phyloP scores from a whole-genome alignment of 2,888 invertebrate genomes.

The Apotomis betuletana region DNA sequence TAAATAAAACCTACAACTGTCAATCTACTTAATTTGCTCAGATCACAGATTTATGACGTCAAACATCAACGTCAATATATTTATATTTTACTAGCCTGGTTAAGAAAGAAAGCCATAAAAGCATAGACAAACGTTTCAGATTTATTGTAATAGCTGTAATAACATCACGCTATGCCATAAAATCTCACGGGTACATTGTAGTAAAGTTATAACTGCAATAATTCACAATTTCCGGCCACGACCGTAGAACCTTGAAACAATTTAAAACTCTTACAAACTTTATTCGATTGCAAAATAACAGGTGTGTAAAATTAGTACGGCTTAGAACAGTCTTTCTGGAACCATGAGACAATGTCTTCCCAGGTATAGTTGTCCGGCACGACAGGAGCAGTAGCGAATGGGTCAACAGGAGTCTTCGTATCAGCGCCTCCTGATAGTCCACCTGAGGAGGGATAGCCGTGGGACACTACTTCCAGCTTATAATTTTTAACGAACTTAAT shows the following conservation, averaged over 20 bases:
- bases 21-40: not conserved
- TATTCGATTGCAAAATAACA: constrained; percentile 15
- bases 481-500: constrained; percentile 47
- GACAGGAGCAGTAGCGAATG: constrained; percentile 50
- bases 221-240: constrained; percentile 15
- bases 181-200: constrained; percentile 27
- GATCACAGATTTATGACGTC: not conserved
- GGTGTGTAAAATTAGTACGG: constrained; percentile 28
- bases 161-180: constrained; percentile 26
- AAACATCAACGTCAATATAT: constrained; percentile 2
- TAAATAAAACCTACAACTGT: too few relatives aligned
- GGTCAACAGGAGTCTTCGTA: constrained; percentile 42
- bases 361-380: constrained; percentile 50
- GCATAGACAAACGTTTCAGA: constrained; percentile 18
- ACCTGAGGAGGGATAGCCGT: constrained; percentile 52
- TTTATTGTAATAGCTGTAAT: constrained; percentile 30
- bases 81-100: constrained; percentile 13
- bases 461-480: constrained; percentile 45
- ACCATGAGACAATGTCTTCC: constrained; percentile 49
- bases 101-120: constrained; percentile 16
- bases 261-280: constrained; percentile 16
- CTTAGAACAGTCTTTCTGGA: constrained; percentile 31
- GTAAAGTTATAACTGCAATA: constrained; percentile 37
- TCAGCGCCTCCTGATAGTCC: constrained; percentile 53
- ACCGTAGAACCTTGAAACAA: constrained; percentile 22